phyloP scores from a whole-genome alignment of 2,113 vertebrate species.

The Butastur rufipennis region DNA sequence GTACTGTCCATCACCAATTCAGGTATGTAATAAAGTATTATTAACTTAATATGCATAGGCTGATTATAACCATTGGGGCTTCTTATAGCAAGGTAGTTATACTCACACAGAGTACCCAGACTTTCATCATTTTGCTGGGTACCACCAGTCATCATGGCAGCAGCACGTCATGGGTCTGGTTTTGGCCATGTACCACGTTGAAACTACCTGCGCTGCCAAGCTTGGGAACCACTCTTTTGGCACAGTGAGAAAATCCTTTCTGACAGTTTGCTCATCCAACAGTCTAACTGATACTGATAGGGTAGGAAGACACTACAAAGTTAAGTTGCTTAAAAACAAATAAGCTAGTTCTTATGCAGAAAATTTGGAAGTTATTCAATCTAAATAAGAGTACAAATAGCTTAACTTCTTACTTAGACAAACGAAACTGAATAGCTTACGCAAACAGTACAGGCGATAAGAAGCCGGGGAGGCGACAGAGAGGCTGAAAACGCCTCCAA shows the following conservation, averaged over 20 bases:
- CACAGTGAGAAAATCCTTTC: neutral
- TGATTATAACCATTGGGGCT: neutral
- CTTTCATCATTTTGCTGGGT: neutral
- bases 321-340: neutral
- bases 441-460: neutral
- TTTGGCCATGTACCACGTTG: fast-evolving
- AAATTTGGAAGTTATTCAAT: neutral
- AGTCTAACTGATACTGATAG: neutral
- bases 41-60: neutral
- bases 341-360: neutral
- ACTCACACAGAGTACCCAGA: neutral
- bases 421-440: neutral
- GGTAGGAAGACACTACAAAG: neutral
- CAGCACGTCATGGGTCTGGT: fast-evolving
- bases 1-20: neutral
- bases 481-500: neutral
- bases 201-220: fast-evolving
- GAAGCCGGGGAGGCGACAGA: neutral
- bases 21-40: neutral
- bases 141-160: neutral
- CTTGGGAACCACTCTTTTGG: neutral
- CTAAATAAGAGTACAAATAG: neutral
- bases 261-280: neutral
- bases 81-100: neutral
- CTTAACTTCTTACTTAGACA: neutral